Conservation (phyloP, 2,113 vertebrate species). For the Zonotrichia leucophrys region DNA sequence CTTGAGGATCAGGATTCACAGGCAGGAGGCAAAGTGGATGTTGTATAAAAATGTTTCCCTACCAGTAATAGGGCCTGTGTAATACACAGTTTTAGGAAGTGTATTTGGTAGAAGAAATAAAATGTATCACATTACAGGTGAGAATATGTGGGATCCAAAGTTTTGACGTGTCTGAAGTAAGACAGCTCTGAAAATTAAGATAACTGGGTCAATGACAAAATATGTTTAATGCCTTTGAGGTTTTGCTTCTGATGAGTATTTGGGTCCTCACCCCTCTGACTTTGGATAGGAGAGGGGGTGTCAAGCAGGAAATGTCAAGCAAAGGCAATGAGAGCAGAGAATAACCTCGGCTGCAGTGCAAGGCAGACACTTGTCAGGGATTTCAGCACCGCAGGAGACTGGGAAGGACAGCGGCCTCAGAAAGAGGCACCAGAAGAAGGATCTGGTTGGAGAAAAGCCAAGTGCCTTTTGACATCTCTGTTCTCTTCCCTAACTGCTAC, state of each 20-base stretch:
- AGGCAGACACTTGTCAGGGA: neutral
- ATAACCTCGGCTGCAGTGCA: neutral
- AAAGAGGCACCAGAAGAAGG: neutral
- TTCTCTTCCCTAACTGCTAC: neutral
- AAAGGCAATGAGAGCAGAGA: neutral
- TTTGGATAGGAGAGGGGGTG: neutral
- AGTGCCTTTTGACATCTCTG: neutral
- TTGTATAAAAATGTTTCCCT: conserved; percentile 3
- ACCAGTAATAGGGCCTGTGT: neutral
- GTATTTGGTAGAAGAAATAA: neutral
- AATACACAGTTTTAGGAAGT: neutral
- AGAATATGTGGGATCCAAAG: conserved; percentile 37
- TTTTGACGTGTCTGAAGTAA: conserved; percentile 5
- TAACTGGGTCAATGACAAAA: conserved; percentile 28
- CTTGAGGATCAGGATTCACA: conserved; percentile 41
- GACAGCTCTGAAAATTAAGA: conserved; percentile 7
- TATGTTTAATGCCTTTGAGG: neutral
- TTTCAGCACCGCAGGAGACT: neutral
- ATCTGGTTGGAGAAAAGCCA: neutral
- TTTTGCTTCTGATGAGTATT: neutral
- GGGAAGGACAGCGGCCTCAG: neutral
- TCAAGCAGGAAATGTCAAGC: neutral
- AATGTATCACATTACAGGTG: conserved; percentile 55
- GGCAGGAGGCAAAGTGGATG: conserved; percentile 14
- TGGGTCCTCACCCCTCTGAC: neutral